Base-by-base conservation (phyloP, 2,888 invertebrate species). In the Scelioninae gen. 1 region DNA sequence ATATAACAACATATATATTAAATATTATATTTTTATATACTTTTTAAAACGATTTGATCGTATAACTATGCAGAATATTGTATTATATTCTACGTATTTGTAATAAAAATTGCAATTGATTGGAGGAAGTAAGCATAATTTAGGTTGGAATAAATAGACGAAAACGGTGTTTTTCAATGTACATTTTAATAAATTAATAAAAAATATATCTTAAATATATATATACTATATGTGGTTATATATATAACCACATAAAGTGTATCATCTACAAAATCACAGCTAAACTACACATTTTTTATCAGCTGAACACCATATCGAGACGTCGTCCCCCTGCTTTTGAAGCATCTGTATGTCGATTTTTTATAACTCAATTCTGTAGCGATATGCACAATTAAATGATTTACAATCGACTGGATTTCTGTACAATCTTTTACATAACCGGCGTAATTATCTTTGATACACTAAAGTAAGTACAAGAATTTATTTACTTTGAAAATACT, bases 131-230 rank as follows among this genome's bases (percentile, higher is more conserved):
- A 51, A n/a, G 13, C 31, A 38, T 23, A 68, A 45, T 56, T 53
- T 56, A 53, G 53, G 62, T 62, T 13, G 7, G 32, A 66, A 76
- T 76, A 66, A 76, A 60, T 11, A 60, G 51, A 32, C 60, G 8
- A 40, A 15, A 43, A 29, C 0, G 15, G 10, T 49, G 58, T 29
- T 60, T 45, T 11, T 5, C 34, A 63, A 56, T 71, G 40, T 69
- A 63, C 78, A 78, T 53, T 76, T 76, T 66, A 78, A 63, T 78
- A 77, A 77, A 77, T 77, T 77, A 68, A 29, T 65, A 74, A 75
- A 72, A 74, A 75, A 74, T 74, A 74, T 74, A 74, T 53, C 63
- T 63, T 7, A 74, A 63, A 32, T 63, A 47, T 38, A 49, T 75
- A 56, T 45, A 62, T n/a, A 77, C 32, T 6, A 62, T 68, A 43